Conservation (phyloP, 2,888 invertebrate species). For the Noctua pronuba region DNA sequence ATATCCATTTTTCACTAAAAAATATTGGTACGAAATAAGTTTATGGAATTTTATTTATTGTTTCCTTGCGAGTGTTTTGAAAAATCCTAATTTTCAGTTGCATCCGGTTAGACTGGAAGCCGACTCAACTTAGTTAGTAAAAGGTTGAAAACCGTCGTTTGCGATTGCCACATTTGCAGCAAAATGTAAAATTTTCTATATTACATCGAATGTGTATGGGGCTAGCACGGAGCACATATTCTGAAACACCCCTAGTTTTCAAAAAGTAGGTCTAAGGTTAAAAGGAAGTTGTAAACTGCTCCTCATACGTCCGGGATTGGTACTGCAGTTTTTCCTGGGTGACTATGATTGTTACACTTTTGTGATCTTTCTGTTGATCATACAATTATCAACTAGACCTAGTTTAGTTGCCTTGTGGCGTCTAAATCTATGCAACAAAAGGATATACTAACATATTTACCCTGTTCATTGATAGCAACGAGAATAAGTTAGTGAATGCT, state of each 20-base stretch:
- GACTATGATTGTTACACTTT: background rate
- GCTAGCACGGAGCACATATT: background rate
- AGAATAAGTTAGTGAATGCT: conserved; percentile 2
- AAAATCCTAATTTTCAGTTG: background rate
- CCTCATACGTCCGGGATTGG: background rate
- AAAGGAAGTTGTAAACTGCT: background rate
- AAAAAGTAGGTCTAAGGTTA: background rate
- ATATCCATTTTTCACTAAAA: background rate
- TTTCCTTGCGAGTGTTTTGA: background rate
- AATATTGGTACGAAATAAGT: background rate
- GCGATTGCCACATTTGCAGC: background rate
- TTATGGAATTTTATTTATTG: background rate
- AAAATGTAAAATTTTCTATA: background rate
- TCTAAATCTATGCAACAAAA: background rate
- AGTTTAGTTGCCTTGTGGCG: background rate
- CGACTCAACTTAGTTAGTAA: background rate
- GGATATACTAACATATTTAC: background rate
- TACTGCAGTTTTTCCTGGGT: background rate
- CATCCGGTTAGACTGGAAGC: background rate
- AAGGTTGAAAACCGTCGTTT: background rate
- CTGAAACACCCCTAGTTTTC: background rate
- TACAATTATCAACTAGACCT: background rate
- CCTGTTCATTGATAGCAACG: background rate
- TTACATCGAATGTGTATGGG: background rate
- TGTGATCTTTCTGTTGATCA: background rate